Conservation (phyloP, 2,888 invertebrate species). For the Erannis defoliaria region DNA sequence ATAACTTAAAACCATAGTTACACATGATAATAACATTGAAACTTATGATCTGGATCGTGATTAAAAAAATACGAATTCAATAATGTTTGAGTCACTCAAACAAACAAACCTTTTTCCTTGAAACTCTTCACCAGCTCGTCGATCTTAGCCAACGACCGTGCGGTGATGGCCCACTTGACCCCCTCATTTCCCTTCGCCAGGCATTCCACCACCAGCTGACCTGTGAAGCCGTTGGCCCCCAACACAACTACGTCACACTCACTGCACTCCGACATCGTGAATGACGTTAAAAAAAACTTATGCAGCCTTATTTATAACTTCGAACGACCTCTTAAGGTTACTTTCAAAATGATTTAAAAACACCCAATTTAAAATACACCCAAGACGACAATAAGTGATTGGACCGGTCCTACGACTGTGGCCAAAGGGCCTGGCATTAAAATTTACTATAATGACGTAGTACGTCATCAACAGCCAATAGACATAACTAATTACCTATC, state of each 20-base stretch:
- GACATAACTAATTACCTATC: too few relatives aligned
- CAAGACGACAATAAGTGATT: background rate
- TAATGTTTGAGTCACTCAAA: background rate
- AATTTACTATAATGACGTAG: too few relatives aligned
- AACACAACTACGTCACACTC: constrained; percentile 53
- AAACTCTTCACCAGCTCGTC: constrained; percentile 24
- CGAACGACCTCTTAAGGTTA: too few relatives aligned
- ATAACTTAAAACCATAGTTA: too few relatives aligned
- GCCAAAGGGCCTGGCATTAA: too few relatives aligned
- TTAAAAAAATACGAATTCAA: too few relatives aligned
- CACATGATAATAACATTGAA: background rate
- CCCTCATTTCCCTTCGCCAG: constrained; percentile 46
- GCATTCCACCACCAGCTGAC: constrained; percentile 52
- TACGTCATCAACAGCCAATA: too few relatives aligned
- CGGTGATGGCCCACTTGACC: constrained; percentile 57
- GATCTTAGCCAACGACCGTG: constrained; percentile 56
- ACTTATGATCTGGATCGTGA: too few relatives aligned
- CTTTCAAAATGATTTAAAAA: background rate
- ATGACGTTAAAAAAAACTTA: background rate
- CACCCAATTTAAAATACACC: background rate
- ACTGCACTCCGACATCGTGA: background rate
- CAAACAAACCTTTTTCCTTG: constrained; percentile 28
- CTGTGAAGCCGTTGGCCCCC: constrained; percentile 64
- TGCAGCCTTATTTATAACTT: constrained; percentile 7
- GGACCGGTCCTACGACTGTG: too few relatives aligned